Evolutionary conservation across 2,113 vertebrate species (phyloP), one percentile per base, ranked within the genome.

Genomic region (Austrofundulus limnaeus): DNA sequence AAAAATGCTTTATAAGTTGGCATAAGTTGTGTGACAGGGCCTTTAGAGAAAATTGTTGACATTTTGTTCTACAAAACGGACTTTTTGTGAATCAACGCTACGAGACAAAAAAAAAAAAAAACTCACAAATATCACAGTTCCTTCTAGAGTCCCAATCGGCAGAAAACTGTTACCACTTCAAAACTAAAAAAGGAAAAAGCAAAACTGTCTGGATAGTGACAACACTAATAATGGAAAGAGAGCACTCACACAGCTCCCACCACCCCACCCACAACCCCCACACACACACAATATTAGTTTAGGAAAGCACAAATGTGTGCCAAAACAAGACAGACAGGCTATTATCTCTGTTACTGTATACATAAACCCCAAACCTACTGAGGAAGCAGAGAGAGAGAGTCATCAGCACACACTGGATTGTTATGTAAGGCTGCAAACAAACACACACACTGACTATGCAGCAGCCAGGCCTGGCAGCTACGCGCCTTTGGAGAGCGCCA

Each of bases 401-500:
- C 53, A 48, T 61, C 21, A 8, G 52, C 37, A 14, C n/a, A 25
- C 47, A 21, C 37, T 61, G 25, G 41, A 43, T 47, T 50, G 56
- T 72, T 72, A 72, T 37, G 42, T 25, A 77, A 78, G 53, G 17
- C 53, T 61, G 21, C 47, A 73, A 17, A 61, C 62, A 60, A 21
- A 55, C n/a, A 48, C 20, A 63, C 42, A 66, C 12, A 70, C 19
- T 25, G 43, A 58, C 24, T 19, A 31, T 57, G 20, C 62, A 49
- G 69, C 64, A 70, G 69, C 54, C 47, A 73, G 61, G 45, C 39
- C 24, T 65, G 41, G 60, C 42, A 58, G 72, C 34, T 25, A 37
- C 7, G 53, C 0, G 43, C 66, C 64, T 57, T 80, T 81, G 57
- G 75, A 56, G 61, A 63, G 61, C 56, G 42, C 69, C 81, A 61